Conservation (phyloP, 1,140 invertebrate genomes). For the Luehdorfia chinensis region DNA sequence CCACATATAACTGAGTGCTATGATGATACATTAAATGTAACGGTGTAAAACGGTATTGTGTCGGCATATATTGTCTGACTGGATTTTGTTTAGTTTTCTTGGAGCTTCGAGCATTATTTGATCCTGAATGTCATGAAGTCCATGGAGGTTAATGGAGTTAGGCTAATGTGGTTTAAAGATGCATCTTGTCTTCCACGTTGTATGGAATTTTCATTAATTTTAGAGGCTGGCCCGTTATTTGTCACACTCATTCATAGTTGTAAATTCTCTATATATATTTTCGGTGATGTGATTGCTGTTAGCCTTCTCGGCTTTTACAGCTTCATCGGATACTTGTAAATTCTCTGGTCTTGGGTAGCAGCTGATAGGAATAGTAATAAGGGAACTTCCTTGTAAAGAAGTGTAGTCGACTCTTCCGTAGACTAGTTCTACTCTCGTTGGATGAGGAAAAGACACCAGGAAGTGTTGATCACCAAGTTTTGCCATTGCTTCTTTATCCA, state of each 20-base stretch:
- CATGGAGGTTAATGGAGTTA: conserved; percentile 21
- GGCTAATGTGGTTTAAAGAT: conserved; percentile 9
- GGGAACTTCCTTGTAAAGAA: conserved; percentile 30
- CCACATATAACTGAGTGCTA: neutral
- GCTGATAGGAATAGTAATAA: conserved; percentile 21
- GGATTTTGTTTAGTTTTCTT: conserved; percentile 14
- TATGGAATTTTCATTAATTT: conserved; percentile 24
- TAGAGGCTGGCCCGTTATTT: conserved; percentile 24
- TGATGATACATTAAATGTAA: neutral
- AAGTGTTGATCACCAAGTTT: conserved; percentile 32
- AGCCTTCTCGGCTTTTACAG: no score
- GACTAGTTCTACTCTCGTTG: conserved; percentile 21
- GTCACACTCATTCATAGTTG: conserved; percentile 27
- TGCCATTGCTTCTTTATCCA: conserved; percentile 28
- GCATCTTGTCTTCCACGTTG: neutral
- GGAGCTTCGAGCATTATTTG: conserved; percentile 18
- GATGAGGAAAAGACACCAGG: no score
- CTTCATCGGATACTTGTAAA: no score
- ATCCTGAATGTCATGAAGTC: conserved; percentile 21
- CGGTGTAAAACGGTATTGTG: neutral
- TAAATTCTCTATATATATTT: no score
- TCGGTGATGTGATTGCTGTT: no score
- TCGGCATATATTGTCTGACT: neutral
- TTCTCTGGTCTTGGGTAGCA: conserved; percentile 22
- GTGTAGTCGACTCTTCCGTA: conserved; percentile 24